Evolutionary conservation across 2,797 vertebrate genomes (phyloP).

Genomic region (Rachycentron canadum): DNA sequence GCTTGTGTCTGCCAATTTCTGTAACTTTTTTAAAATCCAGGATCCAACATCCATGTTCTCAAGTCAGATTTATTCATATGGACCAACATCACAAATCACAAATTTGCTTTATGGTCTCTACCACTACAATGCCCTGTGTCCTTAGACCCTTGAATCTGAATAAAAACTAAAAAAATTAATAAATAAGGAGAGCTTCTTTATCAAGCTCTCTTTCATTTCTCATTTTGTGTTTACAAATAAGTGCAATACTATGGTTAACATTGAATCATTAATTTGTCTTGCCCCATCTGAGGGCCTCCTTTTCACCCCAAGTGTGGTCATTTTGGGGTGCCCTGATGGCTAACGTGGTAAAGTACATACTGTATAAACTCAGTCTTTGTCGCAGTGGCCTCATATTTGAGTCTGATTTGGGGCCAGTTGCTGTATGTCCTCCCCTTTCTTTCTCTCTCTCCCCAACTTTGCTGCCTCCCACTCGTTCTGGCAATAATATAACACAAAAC

Average conservation of each 20-base stretch:
- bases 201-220: background rate
- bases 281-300: background rate
- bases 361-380: too few species aligned
- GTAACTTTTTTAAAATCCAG: background rate
- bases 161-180: background rate
- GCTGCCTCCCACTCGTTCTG: too few species aligned
- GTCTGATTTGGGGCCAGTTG: too few species aligned
- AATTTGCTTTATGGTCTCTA: background rate
- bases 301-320: background rate
- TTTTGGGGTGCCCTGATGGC: too few species aligned
- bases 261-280: background rate
- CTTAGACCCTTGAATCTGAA: background rate
- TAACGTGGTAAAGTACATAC: too few species aligned
- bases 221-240: background rate
- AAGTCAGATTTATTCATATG: background rate
- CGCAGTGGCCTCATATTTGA: too few species aligned
- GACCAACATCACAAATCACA: background rate
- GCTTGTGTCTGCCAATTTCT: background rate
- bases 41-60: background rate
- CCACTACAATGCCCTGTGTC: background rate
- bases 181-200: background rate
- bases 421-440: too few species aligned
- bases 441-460: too few species aligned
- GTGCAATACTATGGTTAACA: background rate
- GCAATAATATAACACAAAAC: too few species aligned